These are phyloP conservation scores for Anhinga anhinga DNA, from an alignment of 2,113 vertebrate genomes.

Conservation along the genomic window DNA sequence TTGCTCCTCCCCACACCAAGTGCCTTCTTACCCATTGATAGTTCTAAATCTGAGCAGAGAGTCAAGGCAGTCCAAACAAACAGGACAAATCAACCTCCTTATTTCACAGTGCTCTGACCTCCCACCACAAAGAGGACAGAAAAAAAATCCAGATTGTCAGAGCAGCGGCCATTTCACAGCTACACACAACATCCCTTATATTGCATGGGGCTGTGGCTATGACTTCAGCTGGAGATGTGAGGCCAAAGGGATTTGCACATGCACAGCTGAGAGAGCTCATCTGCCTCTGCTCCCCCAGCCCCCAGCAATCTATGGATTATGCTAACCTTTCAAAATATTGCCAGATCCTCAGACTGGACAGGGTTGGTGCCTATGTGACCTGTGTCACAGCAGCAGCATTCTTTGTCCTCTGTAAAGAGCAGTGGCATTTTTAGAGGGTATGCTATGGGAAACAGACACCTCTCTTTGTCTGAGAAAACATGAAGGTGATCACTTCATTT, in stretches of 20 bases:
- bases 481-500: background rate
- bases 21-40: background rate
- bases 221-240: background rate
- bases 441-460: fast-evolving
- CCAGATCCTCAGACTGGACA: background rate
- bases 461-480: too few relatives aligned
- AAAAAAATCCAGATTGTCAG: background rate
- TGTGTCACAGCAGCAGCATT: background rate
- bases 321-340: background rate
- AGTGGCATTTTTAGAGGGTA: background rate
- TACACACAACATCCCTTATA: fast-evolving
- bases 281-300: background rate
- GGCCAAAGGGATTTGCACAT: background rate
- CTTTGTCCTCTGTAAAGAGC: background rate
- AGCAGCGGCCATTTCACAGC: background rate
- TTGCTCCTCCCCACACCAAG: background rate
- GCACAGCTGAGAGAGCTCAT: background rate
- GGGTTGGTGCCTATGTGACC: background rate
- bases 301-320: fast-evolving
- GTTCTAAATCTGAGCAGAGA: background rate
- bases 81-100: background rate
- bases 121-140: background rate
- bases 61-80: background rate
- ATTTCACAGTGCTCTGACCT: background rate
- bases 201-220: background rate